A percentile compares a stretch with the other conserved stretches of the same genome.
These are phyloP conservation scores for Cheilinus undulatus DNA, from an alignment of 2,113 vertebrate genomes.

Conservation along the genomic window DNA sequence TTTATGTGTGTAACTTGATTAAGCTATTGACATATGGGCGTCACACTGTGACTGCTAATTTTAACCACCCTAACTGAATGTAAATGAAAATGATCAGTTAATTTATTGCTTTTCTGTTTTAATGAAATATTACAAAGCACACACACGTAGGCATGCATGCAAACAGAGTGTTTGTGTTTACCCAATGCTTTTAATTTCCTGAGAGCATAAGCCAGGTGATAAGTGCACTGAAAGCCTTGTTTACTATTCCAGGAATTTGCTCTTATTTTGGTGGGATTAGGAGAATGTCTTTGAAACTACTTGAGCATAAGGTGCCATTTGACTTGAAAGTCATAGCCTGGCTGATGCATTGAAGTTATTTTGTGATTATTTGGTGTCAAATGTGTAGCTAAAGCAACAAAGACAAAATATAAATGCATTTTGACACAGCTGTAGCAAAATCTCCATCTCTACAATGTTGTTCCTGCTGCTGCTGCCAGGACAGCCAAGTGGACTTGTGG, in stretches of 20 bases:
- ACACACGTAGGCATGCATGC: neutral
- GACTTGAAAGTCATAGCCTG: neutral
- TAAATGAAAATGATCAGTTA: too few species aligned
- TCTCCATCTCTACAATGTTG: conserved; percentile 5
- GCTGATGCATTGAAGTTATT: neutral
- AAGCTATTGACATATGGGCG: conserved; percentile 15
- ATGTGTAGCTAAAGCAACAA: neutral
- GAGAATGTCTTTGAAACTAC: neutral
- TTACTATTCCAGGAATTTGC: conserved; percentile 52
- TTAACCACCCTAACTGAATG: conserved; percentile 3
- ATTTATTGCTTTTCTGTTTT: conserved; percentile 43
- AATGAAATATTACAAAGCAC: conserved; percentile 12
- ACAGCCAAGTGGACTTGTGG: conserved; percentile 18
- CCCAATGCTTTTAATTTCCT: conserved; percentile 68
- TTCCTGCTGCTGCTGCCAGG: neutral
- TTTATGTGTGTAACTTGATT: conserved; percentile 28
- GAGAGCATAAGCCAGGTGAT: conserved; percentile 12
- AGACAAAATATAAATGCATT: neutral
- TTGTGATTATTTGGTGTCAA: neutral
- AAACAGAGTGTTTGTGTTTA: conserved; percentile 52
- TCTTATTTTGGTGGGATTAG: neutral
- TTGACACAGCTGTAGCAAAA: neutral
- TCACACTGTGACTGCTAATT: conserved; percentile 43
- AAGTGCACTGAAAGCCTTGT: conserved; percentile 20
- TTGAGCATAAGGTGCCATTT: too few species aligned